Conservation (phyloP, 2,113 vertebrate genomes). For the Mustela nigripes region DNA sequence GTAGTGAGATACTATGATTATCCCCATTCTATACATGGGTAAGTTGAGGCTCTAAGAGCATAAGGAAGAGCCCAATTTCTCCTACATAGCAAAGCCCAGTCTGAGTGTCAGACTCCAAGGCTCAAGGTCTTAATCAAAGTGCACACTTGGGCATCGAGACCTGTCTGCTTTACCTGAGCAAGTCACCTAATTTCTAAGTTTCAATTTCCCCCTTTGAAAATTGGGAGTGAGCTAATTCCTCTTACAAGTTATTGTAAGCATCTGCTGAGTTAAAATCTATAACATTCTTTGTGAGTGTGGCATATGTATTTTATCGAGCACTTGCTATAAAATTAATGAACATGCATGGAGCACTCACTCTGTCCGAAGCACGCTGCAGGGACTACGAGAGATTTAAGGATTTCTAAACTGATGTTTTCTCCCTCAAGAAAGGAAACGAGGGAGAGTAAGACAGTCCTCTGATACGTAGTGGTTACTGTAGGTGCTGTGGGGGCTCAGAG, state of each 20-base stretch:
- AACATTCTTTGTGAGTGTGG: not conserved
- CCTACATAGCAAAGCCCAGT: not conserved
- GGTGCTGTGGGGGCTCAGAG: not conserved
- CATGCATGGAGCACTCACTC: not conserved
- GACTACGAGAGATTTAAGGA: not conserved
- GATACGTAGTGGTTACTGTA: not conserved
- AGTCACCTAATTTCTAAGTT: not conserved
- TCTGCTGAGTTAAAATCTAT: not conserved
- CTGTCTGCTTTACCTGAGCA: not conserved
- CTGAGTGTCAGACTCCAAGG: not conserved
- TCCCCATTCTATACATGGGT: not conserved
- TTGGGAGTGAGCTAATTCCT: not conserved
- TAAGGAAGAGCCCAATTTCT: not conserved
- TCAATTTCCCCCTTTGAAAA: slow-evolving; percentile 1
- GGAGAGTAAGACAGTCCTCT: not conserved
- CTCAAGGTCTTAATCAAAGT: not conserved
- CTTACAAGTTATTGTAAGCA: not conserved
- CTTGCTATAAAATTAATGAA: not conserved
- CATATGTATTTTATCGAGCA: not conserved
- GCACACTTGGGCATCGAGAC: not conserved
- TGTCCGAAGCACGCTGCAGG: not conserved
- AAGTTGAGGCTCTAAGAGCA: not conserved
- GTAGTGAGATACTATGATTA: not conserved
- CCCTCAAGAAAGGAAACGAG: not conserved
- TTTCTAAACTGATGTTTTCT: not conserved